These are phyloP conservation scores for Heliconius eleuchia DNA, from an alignment of 1,140 invertebrate genomes.

Conservation along the genomic window DNA sequence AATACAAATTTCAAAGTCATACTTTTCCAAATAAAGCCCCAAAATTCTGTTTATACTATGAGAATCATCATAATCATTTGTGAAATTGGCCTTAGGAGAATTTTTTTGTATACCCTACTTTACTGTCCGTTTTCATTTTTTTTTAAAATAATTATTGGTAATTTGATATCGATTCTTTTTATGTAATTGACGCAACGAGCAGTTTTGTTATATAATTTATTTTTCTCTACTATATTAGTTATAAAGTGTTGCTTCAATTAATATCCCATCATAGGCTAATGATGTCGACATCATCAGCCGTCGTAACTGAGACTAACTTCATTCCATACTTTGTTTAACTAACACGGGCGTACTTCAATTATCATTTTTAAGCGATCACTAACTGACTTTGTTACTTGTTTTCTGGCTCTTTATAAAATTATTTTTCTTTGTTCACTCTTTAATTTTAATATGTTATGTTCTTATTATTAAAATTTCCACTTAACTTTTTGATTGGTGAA, in stretches of 20 bases:
- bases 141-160: constrained; percentile 43
- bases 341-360: constrained; percentile 56
- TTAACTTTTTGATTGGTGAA: constrained; percentile 5
- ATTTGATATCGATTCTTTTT: constrained; percentile 36
- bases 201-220: constrained; percentile 35
- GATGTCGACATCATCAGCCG: constrained; percentile 50
- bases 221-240: constrained; percentile 24
- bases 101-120: constrained; percentile 40
- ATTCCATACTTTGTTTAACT: constrained; percentile 54
- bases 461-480: neutral
- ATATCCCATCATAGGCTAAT: constrained; percentile 46
- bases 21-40: neutral
- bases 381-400: constrained; percentile 74
- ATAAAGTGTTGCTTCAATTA: constrained; percentile 52
- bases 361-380: constrained; percentile 56
- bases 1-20: neutral
- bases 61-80: neutral
- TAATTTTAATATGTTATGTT: neutral
- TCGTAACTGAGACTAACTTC: constrained; percentile 51
- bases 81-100: neutral
- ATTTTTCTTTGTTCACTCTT: constrained; percentile 16
- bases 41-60: neutral
- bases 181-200: constrained; percentile 55
- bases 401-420: constrained; percentile 53
- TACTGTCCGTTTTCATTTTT: constrained; percentile 52